Conservation (phyloP, 2,888 invertebrate genomes). For the Syrphus vitripennis region DNA sequence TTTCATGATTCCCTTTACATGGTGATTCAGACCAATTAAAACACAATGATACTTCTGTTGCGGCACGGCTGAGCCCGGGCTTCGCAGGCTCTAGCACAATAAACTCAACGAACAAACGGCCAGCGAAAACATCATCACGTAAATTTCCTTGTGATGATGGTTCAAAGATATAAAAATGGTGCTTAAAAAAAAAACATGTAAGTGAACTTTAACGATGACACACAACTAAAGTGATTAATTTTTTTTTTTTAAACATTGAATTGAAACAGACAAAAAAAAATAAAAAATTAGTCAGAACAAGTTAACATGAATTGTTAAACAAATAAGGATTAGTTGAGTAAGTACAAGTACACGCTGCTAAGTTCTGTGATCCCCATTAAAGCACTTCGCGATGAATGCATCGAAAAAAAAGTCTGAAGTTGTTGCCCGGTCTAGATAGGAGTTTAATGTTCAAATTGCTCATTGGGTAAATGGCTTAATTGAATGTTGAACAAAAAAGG, state of each 20-base stretch:
- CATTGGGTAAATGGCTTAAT: slow-evolving; percentile 58
- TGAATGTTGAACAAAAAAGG: slow-evolving; percentile 43
- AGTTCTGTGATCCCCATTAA: slow-evolving; percentile 31
- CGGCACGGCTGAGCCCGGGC: not conserved
- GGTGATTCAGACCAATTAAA: not conserved
- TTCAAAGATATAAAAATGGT: slow-evolving; percentile 41
- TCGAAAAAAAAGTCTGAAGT: slow-evolving; percentile 40
- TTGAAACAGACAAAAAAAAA: not conserved
- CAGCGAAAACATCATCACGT: slow-evolving; percentile 17
- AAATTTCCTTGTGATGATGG: slow-evolving; percentile 35
- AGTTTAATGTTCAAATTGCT: not conserved
- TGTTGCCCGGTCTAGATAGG: not conserved
- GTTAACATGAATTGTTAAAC: slow-evolving; percentile 70
- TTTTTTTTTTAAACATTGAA: slow-evolving; percentile 15
- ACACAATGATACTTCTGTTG: not conserved
- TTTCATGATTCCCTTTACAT: not conserved
- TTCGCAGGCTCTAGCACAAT: not conserved
- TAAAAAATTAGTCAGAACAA: slow-evolving; percentile 37
- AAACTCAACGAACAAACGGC: not conserved
- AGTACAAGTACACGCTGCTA: slow-evolving; percentile 12
- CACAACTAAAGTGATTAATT: slow-evolving; percentile 35
- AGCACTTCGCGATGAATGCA: too few relatives aligned
- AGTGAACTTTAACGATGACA: slow-evolving; percentile 62
- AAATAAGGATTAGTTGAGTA: slow-evolving; percentile 67
- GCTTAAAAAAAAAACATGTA: slow-evolving; percentile 48